These are phyloP conservation scores for Trisateles emortualis DNA, from an alignment of 2,888 invertebrate genomes.

Conservation along the genomic window DNA sequence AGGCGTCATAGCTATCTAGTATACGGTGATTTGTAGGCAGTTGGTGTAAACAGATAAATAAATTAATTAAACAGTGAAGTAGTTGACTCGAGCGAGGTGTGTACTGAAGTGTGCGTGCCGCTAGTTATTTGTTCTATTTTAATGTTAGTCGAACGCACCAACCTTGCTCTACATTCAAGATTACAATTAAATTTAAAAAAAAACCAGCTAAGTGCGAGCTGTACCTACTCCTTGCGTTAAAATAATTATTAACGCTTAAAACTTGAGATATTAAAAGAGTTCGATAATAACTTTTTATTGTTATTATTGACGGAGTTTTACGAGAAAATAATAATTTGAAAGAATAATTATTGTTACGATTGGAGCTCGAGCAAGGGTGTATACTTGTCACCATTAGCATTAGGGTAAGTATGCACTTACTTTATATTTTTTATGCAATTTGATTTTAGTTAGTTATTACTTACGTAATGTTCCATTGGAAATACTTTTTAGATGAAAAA, in stretches of 20 bases:
- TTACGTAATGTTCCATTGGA: too few species aligned
- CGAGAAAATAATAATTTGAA: too few species aligned
- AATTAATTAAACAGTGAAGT: constrained; percentile 40
- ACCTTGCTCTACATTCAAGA: constrained; percentile 80
- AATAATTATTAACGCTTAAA: constrained; percentile 9
- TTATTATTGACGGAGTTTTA: too few species aligned
- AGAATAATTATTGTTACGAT: too few species aligned
- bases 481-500: too few species aligned
- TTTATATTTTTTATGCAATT: too few species aligned
- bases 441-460: too few species aligned
- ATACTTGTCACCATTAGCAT: too few species aligned
- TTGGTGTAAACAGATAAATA: constrained; percentile 32
- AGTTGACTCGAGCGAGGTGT: constrained; percentile 54
- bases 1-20: background rate
- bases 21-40: background rate
- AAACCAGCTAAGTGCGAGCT: constrained; percentile 49
- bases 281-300: too few species aligned
- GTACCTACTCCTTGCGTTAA: constrained; percentile 26
- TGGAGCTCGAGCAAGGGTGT: too few species aligned
- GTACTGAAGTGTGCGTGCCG: constrained; percentile 67
- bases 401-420: too few species aligned
- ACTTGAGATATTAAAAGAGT: background rate
- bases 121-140: constrained; percentile 78
- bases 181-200: constrained; percentile 77
- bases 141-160: constrained; percentile 75